phyloP scores from a whole-genome alignment of 2,797 vertebrate species.

The Poecilia wingei region DNA sequence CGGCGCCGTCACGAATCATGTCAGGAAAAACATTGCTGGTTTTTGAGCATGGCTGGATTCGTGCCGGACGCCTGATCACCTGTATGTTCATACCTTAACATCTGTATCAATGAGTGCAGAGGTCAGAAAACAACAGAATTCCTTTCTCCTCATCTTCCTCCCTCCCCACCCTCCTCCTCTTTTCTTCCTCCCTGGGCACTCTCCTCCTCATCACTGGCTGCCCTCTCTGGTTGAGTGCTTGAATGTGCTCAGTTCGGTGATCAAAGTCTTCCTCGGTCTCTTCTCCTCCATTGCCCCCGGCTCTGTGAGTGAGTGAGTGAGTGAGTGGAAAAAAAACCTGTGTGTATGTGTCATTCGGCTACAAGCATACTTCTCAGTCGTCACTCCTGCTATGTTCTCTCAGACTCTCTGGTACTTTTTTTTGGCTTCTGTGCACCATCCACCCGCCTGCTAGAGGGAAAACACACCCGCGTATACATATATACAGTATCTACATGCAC shows the following conservation, averaged over 20 bases:
- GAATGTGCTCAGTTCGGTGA: constrained; percentile 79
- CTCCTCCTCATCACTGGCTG: constrained; percentile 74
- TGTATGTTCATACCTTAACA: constrained; percentile 64
- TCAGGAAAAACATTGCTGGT: constrained; percentile 19
- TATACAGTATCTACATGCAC: constrained; percentile 15
- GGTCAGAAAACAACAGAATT: constrained; percentile 67
- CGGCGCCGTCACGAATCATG: constrained; percentile 24
- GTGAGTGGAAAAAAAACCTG: constrained; percentile 20
- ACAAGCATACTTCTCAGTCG: constrained; percentile 59
- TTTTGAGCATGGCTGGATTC: constrained; percentile 13
- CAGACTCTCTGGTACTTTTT: constrained; percentile 62
- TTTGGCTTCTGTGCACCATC: constrained; percentile 69
- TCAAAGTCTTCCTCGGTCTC: constrained; percentile 81
- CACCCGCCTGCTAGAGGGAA: constrained; percentile 60
- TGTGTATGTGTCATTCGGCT: constrained; percentile 53
- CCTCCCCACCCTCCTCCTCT: constrained; percentile 12
- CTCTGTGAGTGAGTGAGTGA: constrained; percentile 45
- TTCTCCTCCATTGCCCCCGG: constrained; percentile 75
- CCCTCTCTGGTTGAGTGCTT: constrained; percentile 79
- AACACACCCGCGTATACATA: constrained; percentile 26
- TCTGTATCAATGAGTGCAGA: constrained; percentile 74
- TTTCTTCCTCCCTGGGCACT: constrained; percentile 47
- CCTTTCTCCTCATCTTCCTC: constrained; percentile 9
- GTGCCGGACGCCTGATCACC: constrained; percentile 49
- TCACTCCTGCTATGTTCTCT: constrained; percentile 67